Evolutionary conservation across 2,113 vertebrate genomes (phyloP), one percentile per base, ranked within the genome.

Genomic region (Xiphophorus couchianus): DNA sequence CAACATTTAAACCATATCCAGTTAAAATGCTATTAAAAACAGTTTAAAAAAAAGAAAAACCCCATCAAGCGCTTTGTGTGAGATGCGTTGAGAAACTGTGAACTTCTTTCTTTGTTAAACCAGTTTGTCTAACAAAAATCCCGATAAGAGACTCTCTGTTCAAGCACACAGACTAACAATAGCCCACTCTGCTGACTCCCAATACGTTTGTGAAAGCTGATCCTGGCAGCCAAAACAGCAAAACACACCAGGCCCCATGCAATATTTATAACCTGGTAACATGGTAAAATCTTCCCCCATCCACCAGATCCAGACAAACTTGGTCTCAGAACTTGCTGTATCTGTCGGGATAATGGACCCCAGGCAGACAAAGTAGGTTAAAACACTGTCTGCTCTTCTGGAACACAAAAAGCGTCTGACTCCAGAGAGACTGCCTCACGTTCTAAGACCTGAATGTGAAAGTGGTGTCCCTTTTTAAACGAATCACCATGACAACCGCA

Each of bases 331-430:
- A 76, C 80, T 79, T 83, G 76, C 80, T 76, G 71, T 51, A 73
- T 84, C 91, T 87, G 77, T 90, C 88, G 89, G 79, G 77, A 76
- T 77, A 90, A 91, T 87, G 83, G 87, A 84, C 82, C 51, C 44
- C 81, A 85, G 81, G 85, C 78, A 80, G 87, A 89, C 81, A 90
- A 93, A 93, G 88, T 92, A 89, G 92, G 91, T 92, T 93, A 90
- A 85, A 82, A 80, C 85, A 84, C 87, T 88, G 86, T 84, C 83
- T 89, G 80, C 75, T 91, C 87, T 89, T 37, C 78, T 78, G 83
- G 88, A 92, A 93, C 86, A 91, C 82, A 77, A 88, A 89, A 91
- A 17, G 65, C 68, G 84, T 82, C 90, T 86, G 89, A 77, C 80
- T 84, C 67, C 51, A 44, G 81, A 76, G 69, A 66, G 71, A 77